Evolutionary conservation across 2,888 invertebrate genomes (phyloP).

Genomic region (Tetanocera ferruginea): DNA sequence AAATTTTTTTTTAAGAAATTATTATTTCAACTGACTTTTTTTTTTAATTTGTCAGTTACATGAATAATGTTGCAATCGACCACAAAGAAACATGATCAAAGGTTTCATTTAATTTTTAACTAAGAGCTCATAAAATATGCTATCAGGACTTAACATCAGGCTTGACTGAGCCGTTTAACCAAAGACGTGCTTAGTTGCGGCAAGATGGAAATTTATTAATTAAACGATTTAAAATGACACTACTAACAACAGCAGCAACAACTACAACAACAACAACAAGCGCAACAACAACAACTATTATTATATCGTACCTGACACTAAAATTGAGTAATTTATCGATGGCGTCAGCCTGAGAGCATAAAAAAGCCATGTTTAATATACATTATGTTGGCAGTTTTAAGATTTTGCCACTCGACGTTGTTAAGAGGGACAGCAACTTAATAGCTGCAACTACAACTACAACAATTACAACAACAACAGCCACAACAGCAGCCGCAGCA

Average conservation of each 20-base stretch:
- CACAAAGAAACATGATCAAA: background rate
- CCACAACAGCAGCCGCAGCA: background rate
- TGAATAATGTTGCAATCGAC: constrained; percentile 10
- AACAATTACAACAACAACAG: constrained; percentile 43
- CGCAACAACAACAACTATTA: constrained; percentile 32
- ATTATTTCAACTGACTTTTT: too few relatives aligned
- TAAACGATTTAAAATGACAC: constrained; percentile 22
- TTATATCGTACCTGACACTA: constrained; percentile 54
- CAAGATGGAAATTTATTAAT: background rate
- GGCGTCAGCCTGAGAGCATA: constrained; percentile 49
- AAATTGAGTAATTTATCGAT: constrained; percentile 69
- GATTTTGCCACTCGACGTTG: too few relatives aligned
- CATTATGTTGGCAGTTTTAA: background rate
- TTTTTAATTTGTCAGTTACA: too few relatives aligned
- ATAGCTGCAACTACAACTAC: constrained; percentile 46
- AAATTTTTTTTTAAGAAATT: too few relatives aligned
- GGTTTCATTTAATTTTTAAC: background rate
- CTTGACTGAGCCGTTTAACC: background rate
- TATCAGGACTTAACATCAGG: background rate
- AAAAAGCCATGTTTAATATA: constrained; percentile 33
- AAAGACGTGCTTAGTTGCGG: background rate
- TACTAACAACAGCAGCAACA: constrained; percentile 1
- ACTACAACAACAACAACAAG: constrained; percentile 11
- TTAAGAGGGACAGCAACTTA: background rate
- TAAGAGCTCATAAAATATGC: too few relatives aligned